Conservation (phyloP, 2,113 vertebrate species). For the Choloepus hoffmanni region DNA sequence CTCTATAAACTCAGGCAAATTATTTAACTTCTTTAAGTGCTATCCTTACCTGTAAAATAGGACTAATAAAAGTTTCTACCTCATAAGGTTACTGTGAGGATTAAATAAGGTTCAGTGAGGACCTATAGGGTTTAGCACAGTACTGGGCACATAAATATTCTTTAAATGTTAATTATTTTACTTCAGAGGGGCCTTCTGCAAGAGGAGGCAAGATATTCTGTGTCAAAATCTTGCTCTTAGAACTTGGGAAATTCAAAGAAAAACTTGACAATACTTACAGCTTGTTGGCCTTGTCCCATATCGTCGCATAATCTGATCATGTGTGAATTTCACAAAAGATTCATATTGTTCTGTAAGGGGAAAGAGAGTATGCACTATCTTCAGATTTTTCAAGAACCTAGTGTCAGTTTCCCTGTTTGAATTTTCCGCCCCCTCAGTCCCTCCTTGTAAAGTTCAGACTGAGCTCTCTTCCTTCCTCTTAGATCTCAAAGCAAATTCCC, state of each 20-base stretch:
- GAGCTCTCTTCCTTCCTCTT: not conserved
- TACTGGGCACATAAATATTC: not conserved
- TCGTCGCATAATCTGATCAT: conserved; percentile 97
- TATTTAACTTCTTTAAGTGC: conserved; percentile 52
- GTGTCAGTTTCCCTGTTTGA: conserved; percentile 11
- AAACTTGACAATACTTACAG: conserved; percentile 88
- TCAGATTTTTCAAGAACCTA: conserved; percentile 53
- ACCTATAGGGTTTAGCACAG: not conserved
- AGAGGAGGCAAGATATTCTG: conserved; percentile 4
- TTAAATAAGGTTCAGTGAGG: not conserved
- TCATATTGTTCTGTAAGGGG: conserved; percentile 93
- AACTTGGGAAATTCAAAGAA: conserved; percentile 62
- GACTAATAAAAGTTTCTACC: not conserved
- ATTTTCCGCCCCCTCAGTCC: not conserved
- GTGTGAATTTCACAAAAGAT: conserved; percentile 98
- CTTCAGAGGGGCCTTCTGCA: conserved; percentile 7
- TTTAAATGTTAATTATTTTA: conserved; percentile 36
- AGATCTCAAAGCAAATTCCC: conserved; percentile 26
- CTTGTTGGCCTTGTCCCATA: conserved; percentile 94
- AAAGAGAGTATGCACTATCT: conserved; percentile 34
- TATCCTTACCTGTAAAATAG: conserved; percentile 9
- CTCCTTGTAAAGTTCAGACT: conserved; percentile 9
- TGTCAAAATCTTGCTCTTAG: conserved; percentile 49
- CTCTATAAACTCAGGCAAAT: not conserved
- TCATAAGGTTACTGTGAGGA: not conserved